Evolutionary conservation across 35 echinoderm and acorn worm species (phyloP), one percentile per base, ranked within the genome.

Genomic region (Ophioderma brevispina): DNA sequence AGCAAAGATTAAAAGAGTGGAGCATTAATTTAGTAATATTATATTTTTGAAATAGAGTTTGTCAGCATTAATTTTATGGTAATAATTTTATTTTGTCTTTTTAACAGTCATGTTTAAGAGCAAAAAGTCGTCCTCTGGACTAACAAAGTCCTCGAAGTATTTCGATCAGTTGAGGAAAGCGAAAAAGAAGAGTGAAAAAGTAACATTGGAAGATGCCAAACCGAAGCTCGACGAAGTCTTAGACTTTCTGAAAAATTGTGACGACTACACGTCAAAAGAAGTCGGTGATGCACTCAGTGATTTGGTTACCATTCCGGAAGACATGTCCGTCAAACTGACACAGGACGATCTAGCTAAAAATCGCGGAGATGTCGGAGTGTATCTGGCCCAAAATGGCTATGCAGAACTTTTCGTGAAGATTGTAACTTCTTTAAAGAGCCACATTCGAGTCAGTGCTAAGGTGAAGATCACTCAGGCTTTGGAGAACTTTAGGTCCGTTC

Each of bases 341-440:
- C 59, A 70, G 28, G 59, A 70, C 2, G 59, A 70, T 25, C 59
- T 70, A 4, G 59, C 59, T 15, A 70, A 70, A 25, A 70, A 70
- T 70, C 59, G 59, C 17, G 17, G 59, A 6, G 59, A 70, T 70
- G 59, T 70, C 28, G 59, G 59, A 3, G 59, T 15, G n/a, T 70
- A 70, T 70, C 59, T 70, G 3, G 3, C 15, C n/a, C 17, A 70
- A 70, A 70, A 30, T 25, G 59, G 28, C 28, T 70, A 70, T 25
- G 59, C 59, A 70, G 28, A 70, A 70, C 59, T 70, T 25, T 70
- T 70, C n/a, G 59, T 70, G 15, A 70, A 70, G n/a, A 70, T 70
- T 25, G 59, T 70, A 8, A 25, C 59, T 2, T 70, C 59, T 70
- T 25, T 70, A 25, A 70, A 70, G 28, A 70, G 59, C n/a, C 59